Percentiles rank a stretch among this genome's conserved stretches.
Conservation (phyloP, 2,888 invertebrate species). For the Romanomermis culicivorax region DNA sequence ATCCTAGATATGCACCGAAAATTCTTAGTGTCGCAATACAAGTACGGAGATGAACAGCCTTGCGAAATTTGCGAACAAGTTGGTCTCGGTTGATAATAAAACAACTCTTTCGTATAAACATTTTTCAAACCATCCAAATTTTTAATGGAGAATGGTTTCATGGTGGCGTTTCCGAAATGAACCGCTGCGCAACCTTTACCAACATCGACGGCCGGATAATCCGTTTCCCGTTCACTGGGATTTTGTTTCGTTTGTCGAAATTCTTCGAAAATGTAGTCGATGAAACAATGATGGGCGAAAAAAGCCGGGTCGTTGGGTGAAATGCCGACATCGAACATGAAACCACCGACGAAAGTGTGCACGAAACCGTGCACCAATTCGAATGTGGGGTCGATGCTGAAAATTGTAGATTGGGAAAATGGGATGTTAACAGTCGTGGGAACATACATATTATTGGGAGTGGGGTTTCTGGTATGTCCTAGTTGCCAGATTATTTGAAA, state of each 20-base stretch:
- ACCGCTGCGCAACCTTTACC: constrained; percentile 6
- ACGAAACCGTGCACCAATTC: constrained; percentile 20
- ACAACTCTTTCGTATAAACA: constrained; percentile 8
- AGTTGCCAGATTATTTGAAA: no score
- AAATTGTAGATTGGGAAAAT: neutral
- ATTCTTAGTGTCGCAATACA: constrained; percentile 19
- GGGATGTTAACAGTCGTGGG: no score
- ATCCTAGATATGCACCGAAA: constrained; percentile 20
- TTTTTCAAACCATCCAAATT: constrained; percentile 10
- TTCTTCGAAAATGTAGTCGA: constrained; percentile 29
- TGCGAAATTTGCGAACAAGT: constrained; percentile 5
- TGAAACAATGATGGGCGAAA: constrained; percentile 29
- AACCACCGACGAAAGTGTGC: constrained; percentile 20
- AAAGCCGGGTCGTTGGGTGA: constrained; percentile 30
- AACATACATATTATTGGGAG: no score
- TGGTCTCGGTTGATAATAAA: constrained; percentile 9
- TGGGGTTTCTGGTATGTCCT: no score
- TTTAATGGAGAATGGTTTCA: constrained; percentile 10
- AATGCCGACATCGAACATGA: constrained; percentile 19
- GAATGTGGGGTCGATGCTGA: constrained; percentile 16
- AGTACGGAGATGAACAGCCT: constrained; percentile 9
- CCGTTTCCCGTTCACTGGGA: neutral
- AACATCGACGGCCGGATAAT: constrained; percentile 9
- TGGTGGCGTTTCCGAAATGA: constrained; percentile 5
- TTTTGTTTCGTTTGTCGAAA: constrained; percentile 20